Percentiles rank a stretch among this genome's conserved stretches.
Conservation (phyloP, 2,113 vertebrate genomes). For the Mionectes macconnelli region DNA sequence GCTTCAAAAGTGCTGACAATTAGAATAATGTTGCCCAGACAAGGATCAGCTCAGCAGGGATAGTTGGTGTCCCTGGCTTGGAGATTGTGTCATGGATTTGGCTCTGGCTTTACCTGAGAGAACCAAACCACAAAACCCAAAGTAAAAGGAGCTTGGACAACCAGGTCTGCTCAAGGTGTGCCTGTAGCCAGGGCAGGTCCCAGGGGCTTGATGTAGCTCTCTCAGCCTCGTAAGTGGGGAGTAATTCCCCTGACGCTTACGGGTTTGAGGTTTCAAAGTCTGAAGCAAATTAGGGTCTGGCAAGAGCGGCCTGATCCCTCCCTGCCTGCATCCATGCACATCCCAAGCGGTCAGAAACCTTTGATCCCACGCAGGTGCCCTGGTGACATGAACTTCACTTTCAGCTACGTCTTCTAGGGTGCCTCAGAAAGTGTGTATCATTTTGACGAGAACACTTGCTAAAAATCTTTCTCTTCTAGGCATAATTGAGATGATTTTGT, state of each 20-base stretch:
- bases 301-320: neutral
- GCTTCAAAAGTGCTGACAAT: neutral
- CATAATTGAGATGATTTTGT: neutral
- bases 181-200: neutral
- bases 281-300: neutral
- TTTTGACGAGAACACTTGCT: neutral
- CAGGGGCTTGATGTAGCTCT: neutral
- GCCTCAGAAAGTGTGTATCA: fast-evolving
- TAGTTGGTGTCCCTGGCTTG: neutral
- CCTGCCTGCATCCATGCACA: neutral
- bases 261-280: neutral
- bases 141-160: neutral
- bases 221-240: neutral
- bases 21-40: neutral
- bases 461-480: neutral
- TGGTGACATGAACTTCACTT: neutral
- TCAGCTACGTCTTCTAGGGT: neutral
- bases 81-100: neutral
- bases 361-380: neutral
- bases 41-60: neutral
- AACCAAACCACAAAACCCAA: neutral
- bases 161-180: neutral
- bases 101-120: neutral
- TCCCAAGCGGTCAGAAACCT: neutral
- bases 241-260: neutral